Percentiles rank a stretch among this genome's conserved stretches.
Evolutionary conservation across 1,140 invertebrate genomes (phyloP).

Genomic region (Zaprionus capensis): DNA sequence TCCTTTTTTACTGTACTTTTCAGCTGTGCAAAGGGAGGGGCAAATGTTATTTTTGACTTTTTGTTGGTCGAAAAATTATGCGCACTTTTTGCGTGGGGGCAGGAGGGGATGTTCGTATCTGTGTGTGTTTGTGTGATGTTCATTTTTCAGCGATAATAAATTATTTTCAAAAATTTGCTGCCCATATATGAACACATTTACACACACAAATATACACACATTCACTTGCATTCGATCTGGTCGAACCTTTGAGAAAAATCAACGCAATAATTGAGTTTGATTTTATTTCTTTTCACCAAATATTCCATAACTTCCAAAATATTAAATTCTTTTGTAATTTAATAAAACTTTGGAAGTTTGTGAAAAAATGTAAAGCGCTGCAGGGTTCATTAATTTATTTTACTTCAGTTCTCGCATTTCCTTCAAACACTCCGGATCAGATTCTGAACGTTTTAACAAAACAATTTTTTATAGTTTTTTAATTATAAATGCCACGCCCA

Average conservation of each 20-base stretch:
- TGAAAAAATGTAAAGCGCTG: neutral
- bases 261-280: conserved; percentile 6
- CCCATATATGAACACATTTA: neutral
- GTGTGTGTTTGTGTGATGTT: conserved; percentile 10
- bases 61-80: conserved; percentile 68
- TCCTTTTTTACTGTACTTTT: conserved; percentile 33
- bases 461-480: no score
- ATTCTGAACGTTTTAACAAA: neutral
- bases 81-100: conserved; percentile 46
- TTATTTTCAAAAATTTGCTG: conserved; percentile 59
- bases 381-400: neutral
- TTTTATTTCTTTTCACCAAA: neutral
- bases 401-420: neutral
- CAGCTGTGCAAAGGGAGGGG: conserved; percentile 30
- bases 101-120: neutral
- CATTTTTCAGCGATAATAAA: conserved; percentile 25
- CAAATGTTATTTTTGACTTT: conserved; percentile 39
- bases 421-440: neutral
- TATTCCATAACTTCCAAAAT: conserved; percentile 21
- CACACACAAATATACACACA: neutral
- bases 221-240: neutral
- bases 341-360: conserved; percentile 10
- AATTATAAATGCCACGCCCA: conserved; percentile 44
- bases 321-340: conserved; percentile 43
- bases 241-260: conserved; percentile 12